Evolutionary conservation across 2,888 invertebrate genomes (phyloP), one percentile per base, ranked within the genome.

Genomic region (Danaus chrysippus): DNA sequence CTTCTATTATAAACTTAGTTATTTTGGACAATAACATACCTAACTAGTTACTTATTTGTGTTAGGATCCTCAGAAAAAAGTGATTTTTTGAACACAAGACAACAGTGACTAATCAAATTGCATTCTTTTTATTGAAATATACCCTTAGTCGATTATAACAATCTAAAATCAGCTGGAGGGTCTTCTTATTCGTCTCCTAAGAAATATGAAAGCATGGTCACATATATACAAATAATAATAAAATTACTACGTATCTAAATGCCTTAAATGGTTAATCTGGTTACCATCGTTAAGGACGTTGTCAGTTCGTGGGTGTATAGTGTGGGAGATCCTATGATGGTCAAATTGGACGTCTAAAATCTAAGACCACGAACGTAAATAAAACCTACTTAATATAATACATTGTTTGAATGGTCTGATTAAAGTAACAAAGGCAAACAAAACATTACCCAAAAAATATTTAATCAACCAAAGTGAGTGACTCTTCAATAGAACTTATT

Each of bases 181-280:
- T 34, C 23, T 34, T 34, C 23, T 34, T 34, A 34, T 34, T 34
- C 23, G 23, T 34, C 23, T 34, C 0, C 6, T 34, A 34, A 34
- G 23, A 6, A 1, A 34, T 34, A 34, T 34, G 23, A 34, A 34
- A 34, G 6, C 0, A 34, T 34, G 8, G 23, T 34, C 23, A 34
- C 23, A 6, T 34, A 34, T 34, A 34, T 34, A 34, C 23, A 34
- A 34, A 34, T 34, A 34, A 6, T 5, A 34, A 46, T 46, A 15
- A n/a, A 13, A n/a, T 13, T 46, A 46, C 49, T 49, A 17, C 17
- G 15, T 57, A 42, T 54, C 56, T 19, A 57, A 49, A 46, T 61
- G 41, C 64, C 55, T 56, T 58, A 58, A 58, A 66, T 17, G 66
- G 59, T 59, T 42, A 61, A 63, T 57, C 55, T 66, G 53, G 46